A percentile compares a stretch with the other conserved stretches of the same genome.
Evolutionary conservation across 2,888 invertebrate species (phyloP).

Genomic region (Drosophila ochracea): DNA sequence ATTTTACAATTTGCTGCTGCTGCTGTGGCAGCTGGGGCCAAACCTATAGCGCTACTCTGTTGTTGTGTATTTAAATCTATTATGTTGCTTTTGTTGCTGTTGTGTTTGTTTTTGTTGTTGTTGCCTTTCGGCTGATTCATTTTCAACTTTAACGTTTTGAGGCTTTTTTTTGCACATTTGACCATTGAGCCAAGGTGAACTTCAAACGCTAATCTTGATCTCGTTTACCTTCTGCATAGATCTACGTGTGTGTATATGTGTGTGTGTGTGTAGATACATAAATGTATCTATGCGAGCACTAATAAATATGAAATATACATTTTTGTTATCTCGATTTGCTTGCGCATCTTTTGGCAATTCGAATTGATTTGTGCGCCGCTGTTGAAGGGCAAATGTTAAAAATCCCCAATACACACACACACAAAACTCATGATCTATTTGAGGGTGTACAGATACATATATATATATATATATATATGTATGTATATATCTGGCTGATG

Average conservation of each 20-base stretch:
- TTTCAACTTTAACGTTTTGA: slow-evolving; percentile 40
- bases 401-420: slow-evolving; percentile 3
- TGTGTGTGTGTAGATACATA: slow-evolving; percentile 5
- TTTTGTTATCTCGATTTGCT: slow-evolving; percentile 62
- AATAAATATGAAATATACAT: slow-evolving; percentile 50
- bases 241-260: slow-evolving; percentile 4
- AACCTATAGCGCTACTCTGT: slow-evolving; percentile 60
- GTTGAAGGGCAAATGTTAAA: slow-evolving; percentile 62
- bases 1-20: slow-evolving; percentile 65
- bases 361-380: slow-evolving; percentile 53
- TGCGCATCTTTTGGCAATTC: slow-evolving; percentile 65
- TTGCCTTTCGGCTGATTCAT: slow-evolving; percentile 71
- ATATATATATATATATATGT: background rate
- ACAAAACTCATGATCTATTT: slow-evolving; percentile 50
- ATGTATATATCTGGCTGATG: slow-evolving; percentile 42
- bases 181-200: slow-evolving; percentile 81
- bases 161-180: slow-evolving; percentile 74
- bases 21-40: slow-evolving; percentile 58
- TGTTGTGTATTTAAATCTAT: slow-evolving; percentile 58
- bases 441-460: background rate
- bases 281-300: slow-evolving; percentile 29
- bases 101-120: slow-evolving; percentile 23
- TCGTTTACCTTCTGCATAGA: slow-evolving; percentile 76
- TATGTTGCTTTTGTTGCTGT: slow-evolving; percentile 26
- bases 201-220: slow-evolving; percentile 77